phyloP scores from a whole-genome alignment of 2,797 vertebrate species.

The Pseudotriccus pelzelni region DNA sequence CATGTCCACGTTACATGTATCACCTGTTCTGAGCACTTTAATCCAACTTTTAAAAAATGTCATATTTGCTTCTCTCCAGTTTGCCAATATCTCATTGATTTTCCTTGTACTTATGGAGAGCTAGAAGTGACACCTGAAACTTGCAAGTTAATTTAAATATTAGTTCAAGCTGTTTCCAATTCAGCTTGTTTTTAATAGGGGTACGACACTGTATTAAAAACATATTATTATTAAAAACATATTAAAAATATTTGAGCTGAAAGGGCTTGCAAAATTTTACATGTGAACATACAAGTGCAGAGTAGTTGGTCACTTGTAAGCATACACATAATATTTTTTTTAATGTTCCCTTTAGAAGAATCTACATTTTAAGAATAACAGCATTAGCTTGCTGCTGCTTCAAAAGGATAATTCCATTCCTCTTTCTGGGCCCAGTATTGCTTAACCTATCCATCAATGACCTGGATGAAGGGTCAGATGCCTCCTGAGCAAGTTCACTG shows the following conservation, averaged over 20 bases:
- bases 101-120: not conserved
- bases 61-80: not conserved
- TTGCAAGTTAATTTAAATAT: not conserved
- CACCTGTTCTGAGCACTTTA: not conserved
- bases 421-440: not conserved
- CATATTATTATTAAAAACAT: too few species aligned
- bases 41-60: not conserved
- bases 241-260: not conserved
- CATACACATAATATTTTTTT: not conserved
- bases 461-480: not conserved
- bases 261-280: not conserved
- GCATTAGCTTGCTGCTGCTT: not conserved
- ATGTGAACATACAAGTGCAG: not conserved
- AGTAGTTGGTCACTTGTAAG: not conserved
- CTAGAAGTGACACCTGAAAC: not conserved
- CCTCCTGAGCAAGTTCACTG: not conserved
- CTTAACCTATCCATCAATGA: not conserved
- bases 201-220: not conserved
- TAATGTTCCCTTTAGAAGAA: not conserved
- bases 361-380: not conserved
- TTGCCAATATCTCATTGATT: not conserved
- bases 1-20: accelerated
- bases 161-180: not conserved
- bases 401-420: not conserved
- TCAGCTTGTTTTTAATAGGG: not conserved